Evolutionary conservation across 1,140 invertebrate species (phyloP).

Genomic region (Dendroctonus valens): DNA sequence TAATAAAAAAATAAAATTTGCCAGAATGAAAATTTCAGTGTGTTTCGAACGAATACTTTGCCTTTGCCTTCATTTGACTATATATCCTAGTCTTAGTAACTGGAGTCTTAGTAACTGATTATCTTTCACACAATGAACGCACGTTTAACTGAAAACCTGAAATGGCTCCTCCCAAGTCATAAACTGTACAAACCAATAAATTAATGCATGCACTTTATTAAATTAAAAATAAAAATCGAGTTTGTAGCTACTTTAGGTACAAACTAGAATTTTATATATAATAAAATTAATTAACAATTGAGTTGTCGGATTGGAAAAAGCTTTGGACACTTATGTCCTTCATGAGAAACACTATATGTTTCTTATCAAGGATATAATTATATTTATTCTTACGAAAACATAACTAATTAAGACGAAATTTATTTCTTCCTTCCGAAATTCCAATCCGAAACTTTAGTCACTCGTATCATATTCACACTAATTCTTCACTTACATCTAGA

Average conservation of each 20-base stretch:
- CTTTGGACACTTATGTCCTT: too few species aligned
- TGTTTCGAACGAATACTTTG: too few species aligned
- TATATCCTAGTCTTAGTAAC: too few species aligned
- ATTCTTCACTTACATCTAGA: constrained; percentile 23
- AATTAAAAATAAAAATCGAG: constrained; percentile 28
- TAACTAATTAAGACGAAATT: background rate
- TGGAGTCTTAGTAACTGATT: too few species aligned
- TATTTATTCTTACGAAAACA: background rate
- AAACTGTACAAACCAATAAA: constrained; percentile 15
- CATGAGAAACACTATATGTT: background rate
- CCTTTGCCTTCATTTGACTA: too few species aligned
- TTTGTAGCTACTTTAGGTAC: constrained; percentile 29
- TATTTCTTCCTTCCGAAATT: background rate
- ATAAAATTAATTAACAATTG: constrained; percentile 35
- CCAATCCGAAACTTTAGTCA: constrained; percentile 4
- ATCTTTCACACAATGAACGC: too few species aligned
- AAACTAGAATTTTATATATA: too few species aligned
- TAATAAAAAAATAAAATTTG: too few species aligned
- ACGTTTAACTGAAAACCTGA: too few species aligned
- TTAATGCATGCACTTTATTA: constrained; percentile 27
- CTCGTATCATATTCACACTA: background rate
- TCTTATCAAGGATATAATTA: too few species aligned
- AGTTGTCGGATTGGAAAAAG: constrained; percentile 4
- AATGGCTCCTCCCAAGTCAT: background rate
- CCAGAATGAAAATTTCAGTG: too few species aligned